Evolutionary conservation across 2,113 vertebrate genomes (phyloP), one percentile per base, ranked within the genome.

Genomic region (Chaetorhynchus papuensis): DNA sequence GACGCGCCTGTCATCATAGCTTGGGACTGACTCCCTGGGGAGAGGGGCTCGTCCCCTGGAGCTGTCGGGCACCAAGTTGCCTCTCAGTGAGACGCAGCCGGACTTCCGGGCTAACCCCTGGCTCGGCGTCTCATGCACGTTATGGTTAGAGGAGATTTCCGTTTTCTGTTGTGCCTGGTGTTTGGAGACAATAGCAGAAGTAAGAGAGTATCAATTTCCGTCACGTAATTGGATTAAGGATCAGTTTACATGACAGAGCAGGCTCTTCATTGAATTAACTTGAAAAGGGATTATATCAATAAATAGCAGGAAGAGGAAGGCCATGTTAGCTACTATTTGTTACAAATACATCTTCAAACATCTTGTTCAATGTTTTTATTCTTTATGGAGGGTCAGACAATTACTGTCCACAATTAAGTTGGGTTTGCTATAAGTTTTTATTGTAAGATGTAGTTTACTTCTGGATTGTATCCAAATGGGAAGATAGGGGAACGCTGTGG

Each of bases 111-210:
- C n/a, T n/a, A n/a, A n/a, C n/a, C n/a, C n/a, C n/a, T n/a, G n/a
- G n/a, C n/a, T n/a, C n/a, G n/a, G n/a, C n/a, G n/a, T n/a, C n/a
- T n/a, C n/a, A n/a, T n/a, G n/a, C n/a, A n/a, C n/a, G 15, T 9
- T 41, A 1, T 63, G 57, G 35, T 47, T 81, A 6, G 14, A 63
- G 33, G 31, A n/a, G 20, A 44, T 61, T 54, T 8, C 23, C 71
- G 9, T 64, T 85, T 47, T 15, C n/a, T 79, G 31, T 30, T 0
- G 0, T 82, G 69, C 18, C 15, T 75, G 28, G 4, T 64, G 35
- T 70, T 53, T 57, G 50, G 45, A 84, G 54, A 52, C 28, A 74
- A 16, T 6, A 71, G 49, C 30, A 41, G 50, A 49, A 61, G 37
- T 52, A 61, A 14, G 8, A 37, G 10, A 50, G 27, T 66, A 84